These are phyloP conservation scores for Marcusenius ussheri DNA, from an alignment of 2,113 vertebrate genomes.

Conservation along the genomic window DNA sequence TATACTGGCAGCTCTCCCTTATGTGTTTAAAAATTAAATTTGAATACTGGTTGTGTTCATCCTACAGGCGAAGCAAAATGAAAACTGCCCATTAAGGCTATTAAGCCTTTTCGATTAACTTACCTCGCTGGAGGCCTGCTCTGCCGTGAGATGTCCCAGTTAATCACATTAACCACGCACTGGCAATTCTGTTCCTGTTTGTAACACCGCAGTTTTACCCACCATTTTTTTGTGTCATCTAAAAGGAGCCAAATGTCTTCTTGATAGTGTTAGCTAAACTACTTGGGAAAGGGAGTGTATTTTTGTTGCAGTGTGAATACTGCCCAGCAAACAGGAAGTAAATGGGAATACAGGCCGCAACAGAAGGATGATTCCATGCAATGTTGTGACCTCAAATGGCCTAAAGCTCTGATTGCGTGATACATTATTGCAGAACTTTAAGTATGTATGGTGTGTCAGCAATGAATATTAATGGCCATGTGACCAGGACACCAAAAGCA, in stretches of 20 bases:
- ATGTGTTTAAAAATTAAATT: background rate
- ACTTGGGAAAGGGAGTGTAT: background rate
- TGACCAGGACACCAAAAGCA: background rate
- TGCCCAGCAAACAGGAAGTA: background rate
- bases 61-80: background rate
- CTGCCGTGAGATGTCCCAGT: background rate
- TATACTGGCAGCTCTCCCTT: background rate
- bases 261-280: background rate
- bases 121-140: background rate
- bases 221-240: background rate
- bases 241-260: background rate
- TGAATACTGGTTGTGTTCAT: background rate
- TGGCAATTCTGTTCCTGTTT: background rate
- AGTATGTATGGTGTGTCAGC: background rate
- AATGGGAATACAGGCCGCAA: background rate
- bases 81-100: background rate
- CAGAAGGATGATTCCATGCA: background rate
- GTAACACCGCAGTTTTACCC: background rate
- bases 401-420: background rate
- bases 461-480: background rate
- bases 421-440: background rate
- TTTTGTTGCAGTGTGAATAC: background rate
- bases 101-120: background rate
- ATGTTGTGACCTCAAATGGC: background rate
- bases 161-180: background rate